Base-by-base conservation (phyloP, 1,140 invertebrate genomes). In the Drosophila sproati region DNA sequence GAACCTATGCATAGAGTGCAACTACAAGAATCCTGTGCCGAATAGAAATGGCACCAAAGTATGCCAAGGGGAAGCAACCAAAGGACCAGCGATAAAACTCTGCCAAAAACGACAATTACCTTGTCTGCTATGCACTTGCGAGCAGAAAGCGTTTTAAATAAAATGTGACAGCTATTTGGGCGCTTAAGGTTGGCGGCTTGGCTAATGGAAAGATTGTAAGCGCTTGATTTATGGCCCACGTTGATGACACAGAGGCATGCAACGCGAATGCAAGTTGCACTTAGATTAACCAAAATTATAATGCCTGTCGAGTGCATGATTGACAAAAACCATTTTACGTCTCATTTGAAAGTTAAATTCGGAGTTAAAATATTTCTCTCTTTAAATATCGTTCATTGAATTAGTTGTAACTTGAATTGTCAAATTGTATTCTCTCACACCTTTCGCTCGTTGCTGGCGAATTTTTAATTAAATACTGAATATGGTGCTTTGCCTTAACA, bases 81-180 rank as follows among this genome's bases (percentile, higher is more conserved):
- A 45, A 28, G 31, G 35, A 32, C 34, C n/a, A 39, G 47, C 39
- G 66, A 80, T 71, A 72, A 78, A 82, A 79, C 62, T 64, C 71
- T 31, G 45, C 59, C 50, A 52, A 64, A 63, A 68, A 73, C 68
- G 55, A 62, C 69, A 66, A 83, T 83, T 80, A 77, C 81, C 52
- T 64, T 64, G 41, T n/a, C 41, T 31, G 45, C 48, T 48, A 32
- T 60, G 60, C 10, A 3, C 1, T 56, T 50, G 47, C 37, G 34
- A 51, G 64, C 67, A 63, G 52, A 78, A 64, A 74, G 78, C 56
- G 34, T 75, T 82, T 63, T 37, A 73, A 81, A 81, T 81, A 86
- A 81, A 87, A 60, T 87, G 82, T 82, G 82, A 67, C 82, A 87
- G 78, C 70, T 66, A 87, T 81, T 85, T 63, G 69, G 62, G 52